Evolutionary conservation across 2,888 invertebrate species (phyloP).

Genomic region (Drosophila barbarae): DNA sequence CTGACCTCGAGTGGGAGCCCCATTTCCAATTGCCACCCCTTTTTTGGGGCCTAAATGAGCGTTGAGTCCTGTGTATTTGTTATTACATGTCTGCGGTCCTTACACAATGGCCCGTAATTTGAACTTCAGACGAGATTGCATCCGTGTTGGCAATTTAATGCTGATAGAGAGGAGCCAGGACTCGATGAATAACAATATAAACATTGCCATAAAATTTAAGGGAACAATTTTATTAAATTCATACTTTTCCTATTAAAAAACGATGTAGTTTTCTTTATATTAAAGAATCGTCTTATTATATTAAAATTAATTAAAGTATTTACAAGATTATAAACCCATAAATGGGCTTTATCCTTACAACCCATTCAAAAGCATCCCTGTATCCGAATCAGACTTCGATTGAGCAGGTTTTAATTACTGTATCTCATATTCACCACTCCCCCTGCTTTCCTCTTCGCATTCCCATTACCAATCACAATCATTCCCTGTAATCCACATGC

Average conservation of each 20-base stretch:
- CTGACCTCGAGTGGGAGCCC: background rate
- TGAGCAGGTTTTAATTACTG: conserved; percentile 1
- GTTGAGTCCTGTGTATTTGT: conserved; percentile 18
- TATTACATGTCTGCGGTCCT: conserved; percentile 41
- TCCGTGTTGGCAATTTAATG: conserved; percentile 1
- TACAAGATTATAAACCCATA: too few relatives aligned
- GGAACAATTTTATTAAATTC: too few relatives aligned
- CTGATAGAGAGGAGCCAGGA: background rate
- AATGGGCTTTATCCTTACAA: background rate
- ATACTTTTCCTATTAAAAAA: too few relatives aligned
- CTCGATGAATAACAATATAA: background rate
- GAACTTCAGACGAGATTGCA: conserved; percentile 25
- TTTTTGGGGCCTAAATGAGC: conserved; percentile 33
- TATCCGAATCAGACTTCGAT: background rate
- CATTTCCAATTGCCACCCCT: conserved; percentile 5
- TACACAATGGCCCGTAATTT: conserved; percentile 43
- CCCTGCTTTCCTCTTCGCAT: background rate
- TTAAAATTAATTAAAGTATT: too few relatives aligned
- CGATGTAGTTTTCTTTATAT: too few relatives aligned
- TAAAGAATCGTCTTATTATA: too few relatives aligned
- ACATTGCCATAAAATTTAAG: background rate
- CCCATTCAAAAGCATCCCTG: background rate
- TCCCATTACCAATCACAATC: conserved; percentile 11
- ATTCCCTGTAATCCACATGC: conserved; percentile 13
- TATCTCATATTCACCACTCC: background rate